Conservation (phyloP, 2,113 vertebrate genomes). For the Mastomys coucha region DNA sequence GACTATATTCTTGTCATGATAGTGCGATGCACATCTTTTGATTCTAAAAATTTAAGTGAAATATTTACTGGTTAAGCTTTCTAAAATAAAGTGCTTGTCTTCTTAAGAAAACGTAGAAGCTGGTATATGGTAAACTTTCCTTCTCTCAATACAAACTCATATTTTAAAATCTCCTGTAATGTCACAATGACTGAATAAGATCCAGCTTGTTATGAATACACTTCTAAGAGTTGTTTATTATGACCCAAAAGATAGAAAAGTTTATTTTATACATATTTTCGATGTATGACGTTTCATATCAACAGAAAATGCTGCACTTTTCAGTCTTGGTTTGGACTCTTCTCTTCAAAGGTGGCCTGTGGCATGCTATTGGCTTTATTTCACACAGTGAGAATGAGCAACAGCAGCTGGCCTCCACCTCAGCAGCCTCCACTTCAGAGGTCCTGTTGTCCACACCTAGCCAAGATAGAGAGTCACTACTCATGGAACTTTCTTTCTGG, state of each 20-base stretch:
- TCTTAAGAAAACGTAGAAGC: slow-evolving; percentile 34
- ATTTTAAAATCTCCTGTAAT: slow-evolving; percentile 58
- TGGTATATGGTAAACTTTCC: not conserved
- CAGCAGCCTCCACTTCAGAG: not conserved
- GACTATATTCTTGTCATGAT: not conserved
- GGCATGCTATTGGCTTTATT: not conserved
- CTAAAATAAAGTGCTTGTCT: not conserved
- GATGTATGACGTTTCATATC: not conserved
- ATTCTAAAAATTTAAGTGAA: slow-evolving; percentile 55
- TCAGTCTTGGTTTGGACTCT: not conserved
- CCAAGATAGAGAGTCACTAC: not conserved
- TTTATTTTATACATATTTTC: not conserved
- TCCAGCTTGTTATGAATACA: not conserved
- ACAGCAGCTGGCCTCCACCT: not conserved
- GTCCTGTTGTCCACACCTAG: not conserved
- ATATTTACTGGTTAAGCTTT: slow-evolving; percentile 49
- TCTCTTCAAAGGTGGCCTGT: not conserved
- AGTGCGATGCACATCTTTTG: not conserved
- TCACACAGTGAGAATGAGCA: not conserved
- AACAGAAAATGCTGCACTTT: not conserved
- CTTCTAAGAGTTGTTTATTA: not conserved
- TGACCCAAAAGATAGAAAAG: not conserved
- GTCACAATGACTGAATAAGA: not conserved
- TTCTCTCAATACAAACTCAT: not conserved
- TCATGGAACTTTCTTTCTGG: slow-evolving; percentile 6